Evolutionary conservation across 2,888 invertebrate species (phyloP).

Genomic region (Hydrotaea diabolus): DNA sequence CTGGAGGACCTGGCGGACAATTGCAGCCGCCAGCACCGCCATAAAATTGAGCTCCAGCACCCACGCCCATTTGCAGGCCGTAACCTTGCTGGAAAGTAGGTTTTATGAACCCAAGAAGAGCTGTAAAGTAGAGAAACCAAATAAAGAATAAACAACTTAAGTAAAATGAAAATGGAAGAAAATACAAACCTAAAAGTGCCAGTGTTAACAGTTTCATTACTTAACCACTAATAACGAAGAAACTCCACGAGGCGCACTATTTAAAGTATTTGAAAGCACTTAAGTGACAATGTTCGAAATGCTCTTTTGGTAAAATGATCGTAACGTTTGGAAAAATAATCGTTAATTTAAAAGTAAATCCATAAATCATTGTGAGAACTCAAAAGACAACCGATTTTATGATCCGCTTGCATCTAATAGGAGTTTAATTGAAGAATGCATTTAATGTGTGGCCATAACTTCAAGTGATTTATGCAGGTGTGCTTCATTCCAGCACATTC

Average conservation of each 20-base stretch:
- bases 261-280: background rate
- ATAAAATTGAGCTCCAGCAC: constrained; percentile 25
- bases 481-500: constrained; percentile 13
- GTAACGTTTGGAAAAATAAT: background rate
- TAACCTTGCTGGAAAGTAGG: constrained; percentile 27
- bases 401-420: background rate
- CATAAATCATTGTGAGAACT: constrained; percentile 39
- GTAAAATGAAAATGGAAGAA: background rate
- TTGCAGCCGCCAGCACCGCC: constrained; percentile 51
- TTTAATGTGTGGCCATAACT: background rate
- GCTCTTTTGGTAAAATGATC: background rate
- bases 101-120: background rate
- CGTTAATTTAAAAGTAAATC: background rate
- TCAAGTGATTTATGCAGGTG: background rate
- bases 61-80: constrained; percentile 24
- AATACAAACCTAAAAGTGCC: constrained; percentile 45
- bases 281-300: background rate
- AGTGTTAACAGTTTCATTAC: constrained; percentile 49
- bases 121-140: background rate
- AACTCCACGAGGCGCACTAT: background rate
- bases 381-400: constrained; percentile 1
- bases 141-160: background rate
- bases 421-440: background rate
- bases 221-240: background rate
- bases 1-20: constrained; percentile 62